A percentile compares a stretch with the other conserved stretches of the same genome.
These are phyloP conservation scores for Melitaea athalia DNA, from an alignment of 2,888 invertebrate genomes.

Conservation along the genomic window DNA sequence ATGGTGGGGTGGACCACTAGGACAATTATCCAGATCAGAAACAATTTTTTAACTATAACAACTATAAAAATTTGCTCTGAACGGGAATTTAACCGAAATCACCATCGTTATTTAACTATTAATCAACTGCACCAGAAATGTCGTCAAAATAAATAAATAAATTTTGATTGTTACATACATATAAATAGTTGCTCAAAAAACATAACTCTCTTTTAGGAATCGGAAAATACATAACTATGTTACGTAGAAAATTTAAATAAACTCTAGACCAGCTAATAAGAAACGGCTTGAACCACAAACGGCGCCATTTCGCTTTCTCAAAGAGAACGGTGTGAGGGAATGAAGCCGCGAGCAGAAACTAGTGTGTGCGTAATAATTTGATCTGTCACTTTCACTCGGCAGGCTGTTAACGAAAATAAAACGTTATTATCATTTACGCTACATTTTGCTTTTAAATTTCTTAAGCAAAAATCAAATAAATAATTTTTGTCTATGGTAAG, in stretches of 20 bases:
- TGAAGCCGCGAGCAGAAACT: slow-evolving; percentile 6
- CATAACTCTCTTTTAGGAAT: not conserved
- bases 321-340: slow-evolving; percentile 1
- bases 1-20: too few species aligned
- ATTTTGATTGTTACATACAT: not conserved
- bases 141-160: too few species aligned
- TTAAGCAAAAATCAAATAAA: not conserved
- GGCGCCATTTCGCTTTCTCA: slow-evolving; percentile 7
- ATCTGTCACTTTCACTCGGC: slow-evolving; percentile 12
- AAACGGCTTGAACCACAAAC: not conserved
- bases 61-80: too few species aligned
- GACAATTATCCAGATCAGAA: too few species aligned
- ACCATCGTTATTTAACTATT: too few species aligned
- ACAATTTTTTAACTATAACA: too few species aligned
- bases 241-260: not conserved
- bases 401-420: not conserved
- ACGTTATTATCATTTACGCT: not conserved
- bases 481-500: not conserved
- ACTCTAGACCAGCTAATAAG: not conserved
- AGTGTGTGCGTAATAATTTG: slow-evolving; percentile 7
- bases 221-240: not conserved
- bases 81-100: too few species aligned
- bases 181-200: not conserved
- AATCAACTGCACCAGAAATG: too few species aligned
- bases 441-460: not conserved